Evolutionary conservation across 1,140 invertebrate genomes (phyloP), one percentile per base, ranked within the genome.

Genomic region (Drosophila kohkoa): DNA sequence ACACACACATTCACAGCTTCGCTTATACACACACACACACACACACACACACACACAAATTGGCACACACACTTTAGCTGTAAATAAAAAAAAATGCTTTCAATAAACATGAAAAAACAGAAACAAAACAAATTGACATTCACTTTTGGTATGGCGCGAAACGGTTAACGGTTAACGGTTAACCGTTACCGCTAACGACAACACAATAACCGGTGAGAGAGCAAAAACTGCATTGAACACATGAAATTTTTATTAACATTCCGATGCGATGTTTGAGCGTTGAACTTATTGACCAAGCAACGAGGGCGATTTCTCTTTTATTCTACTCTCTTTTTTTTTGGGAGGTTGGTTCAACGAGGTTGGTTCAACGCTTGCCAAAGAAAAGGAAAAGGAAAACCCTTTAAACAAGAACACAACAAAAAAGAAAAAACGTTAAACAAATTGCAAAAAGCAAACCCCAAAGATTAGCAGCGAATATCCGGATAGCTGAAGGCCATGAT

Each of bases 401-500:
- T 32, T 32, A 48, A 15, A 7, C 13, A 48, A 48, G 16, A 2
- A 48, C 2, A 48, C 46, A 16, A 10, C 1, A 48, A 25, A 48
- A 48, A 16, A 8, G 10, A 8, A 7, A 20, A 8, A 48, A 5
- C 16, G 5, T 20, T 2, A 48, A 16, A 16, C 15, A 11, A 48
- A n/a, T 43, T 76, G 13, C 15, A 91, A 58, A 25, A 25, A 3
- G 0, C 3, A 25, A 25, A 25, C 20, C 20, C 20, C 3, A 25
- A 25, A 25, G 20, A 25, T 25, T 25, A 25, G 20, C 90, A 91
- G 38, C 59, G 75, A 4, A 76, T 49, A 49, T 91, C 90, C 35
- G 90, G 90, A 76, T 88, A 91, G 52, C 79, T 77, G 15, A 91
- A 76, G 43, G 90, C 89, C 86, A 91, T 90, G 57, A 91, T 85